A percentile compares a stretch with the other conserved stretches of the same genome.
Conservation (phyloP, 2,888 invertebrate genomes). For the Acronicta psi region DNA sequence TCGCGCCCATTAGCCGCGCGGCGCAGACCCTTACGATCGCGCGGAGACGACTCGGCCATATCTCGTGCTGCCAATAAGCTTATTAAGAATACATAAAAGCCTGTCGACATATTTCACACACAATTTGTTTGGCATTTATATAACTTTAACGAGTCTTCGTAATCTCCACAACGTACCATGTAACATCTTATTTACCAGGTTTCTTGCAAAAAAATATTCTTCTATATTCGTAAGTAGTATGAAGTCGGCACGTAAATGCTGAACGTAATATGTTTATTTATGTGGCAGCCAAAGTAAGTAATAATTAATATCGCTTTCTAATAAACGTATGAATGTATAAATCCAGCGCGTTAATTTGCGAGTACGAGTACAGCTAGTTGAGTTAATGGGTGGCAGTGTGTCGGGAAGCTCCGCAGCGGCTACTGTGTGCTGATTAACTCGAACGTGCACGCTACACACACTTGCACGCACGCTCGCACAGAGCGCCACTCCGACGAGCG, state of each 20-base stretch:
- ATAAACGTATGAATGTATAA: not conserved
- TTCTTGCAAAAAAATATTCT: no score
- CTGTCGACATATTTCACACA: not conserved
- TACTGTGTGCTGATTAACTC: constrained; percentile 31
- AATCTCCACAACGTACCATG: not conserved
- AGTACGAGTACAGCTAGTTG: not conserved
- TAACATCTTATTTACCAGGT: no score
- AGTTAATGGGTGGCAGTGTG: constrained; percentile 23
- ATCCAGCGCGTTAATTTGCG: not conserved
- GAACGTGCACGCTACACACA: constrained; percentile 1
- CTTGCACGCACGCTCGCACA: not conserved
- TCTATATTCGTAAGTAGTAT: no score
- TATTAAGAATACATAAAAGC: not conserved
- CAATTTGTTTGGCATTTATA: not conserved
- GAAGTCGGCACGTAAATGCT: no score
- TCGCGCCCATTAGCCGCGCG: not conserved
- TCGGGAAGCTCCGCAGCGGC: constrained; percentile 18
- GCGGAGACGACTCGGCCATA: not conserved
- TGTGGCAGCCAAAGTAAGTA: no score
- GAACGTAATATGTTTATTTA: no score
- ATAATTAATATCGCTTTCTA: no score
- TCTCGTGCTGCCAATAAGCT: not conserved
- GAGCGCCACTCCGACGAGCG: not conserved
- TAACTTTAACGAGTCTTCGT: not conserved
- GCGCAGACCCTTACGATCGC: not conserved